Conservation (phyloP, 2,888 invertebrate species). For the Thymelicus acteon region DNA sequence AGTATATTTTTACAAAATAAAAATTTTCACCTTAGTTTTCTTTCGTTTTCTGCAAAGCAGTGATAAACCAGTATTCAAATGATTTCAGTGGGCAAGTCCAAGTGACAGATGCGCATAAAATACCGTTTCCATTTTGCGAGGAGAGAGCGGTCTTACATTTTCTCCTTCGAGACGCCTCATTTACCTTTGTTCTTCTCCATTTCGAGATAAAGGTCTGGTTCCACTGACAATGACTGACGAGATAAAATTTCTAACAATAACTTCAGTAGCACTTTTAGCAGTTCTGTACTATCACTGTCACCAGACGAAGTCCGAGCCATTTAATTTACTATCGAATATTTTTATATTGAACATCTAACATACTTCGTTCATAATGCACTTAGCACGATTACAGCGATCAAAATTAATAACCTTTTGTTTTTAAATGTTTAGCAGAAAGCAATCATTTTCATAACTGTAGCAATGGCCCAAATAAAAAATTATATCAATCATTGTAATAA, state of each 20-base stretch:
- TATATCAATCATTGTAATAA: no score
- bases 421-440: no score
- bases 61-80: constrained; percentile 30
- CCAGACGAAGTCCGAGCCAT: no score
- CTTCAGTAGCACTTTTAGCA: no score
- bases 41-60: constrained; percentile 1
- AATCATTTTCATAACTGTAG: no score
- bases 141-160: constrained; percentile 31
- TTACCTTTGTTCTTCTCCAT: constrained; percentile 36
- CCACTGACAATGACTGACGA: constrained; percentile 4
- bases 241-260: neutral
- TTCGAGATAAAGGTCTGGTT: constrained; percentile 22
- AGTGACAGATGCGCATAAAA: constrained; percentile 37
- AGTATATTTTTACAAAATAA: neutral
- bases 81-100: constrained; percentile 33
- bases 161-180: constrained; percentile 36
- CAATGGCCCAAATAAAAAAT: no score
- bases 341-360: no score
- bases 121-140: constrained; percentile 30
- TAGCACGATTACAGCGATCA: no score
- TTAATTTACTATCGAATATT: no score
- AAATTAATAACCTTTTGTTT: no score
- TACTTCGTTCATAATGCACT: no score
- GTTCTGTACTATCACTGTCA: no score
- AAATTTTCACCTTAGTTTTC: neutral